Conservation (phyloP, 2,797 vertebrate genomes). For the Odontamblyopus lacepedii region DNA sequence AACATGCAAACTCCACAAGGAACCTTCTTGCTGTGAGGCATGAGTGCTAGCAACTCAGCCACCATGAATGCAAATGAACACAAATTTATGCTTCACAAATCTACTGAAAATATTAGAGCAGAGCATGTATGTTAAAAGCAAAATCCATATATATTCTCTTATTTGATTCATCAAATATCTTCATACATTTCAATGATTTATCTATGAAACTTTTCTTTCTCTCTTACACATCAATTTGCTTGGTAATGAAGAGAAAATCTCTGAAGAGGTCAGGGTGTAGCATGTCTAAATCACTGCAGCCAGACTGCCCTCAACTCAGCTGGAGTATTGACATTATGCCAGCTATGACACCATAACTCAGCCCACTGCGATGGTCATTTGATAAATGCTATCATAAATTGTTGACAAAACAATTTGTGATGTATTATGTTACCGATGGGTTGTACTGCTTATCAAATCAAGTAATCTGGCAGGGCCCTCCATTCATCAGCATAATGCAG, state of each 20-base stretch:
- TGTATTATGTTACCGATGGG: slow-evolving; percentile 84
- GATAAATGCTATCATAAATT: slow-evolving; percentile 86
- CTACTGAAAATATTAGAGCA: no score
- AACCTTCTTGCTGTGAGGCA: no score
- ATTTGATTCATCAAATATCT: neutral
- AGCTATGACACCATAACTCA: slow-evolving; percentile 85
- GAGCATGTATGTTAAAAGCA: no score
- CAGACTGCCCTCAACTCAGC: slow-evolving; percentile 78
- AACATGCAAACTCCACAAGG: no score
- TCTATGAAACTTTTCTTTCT: slow-evolving; percentile 52
- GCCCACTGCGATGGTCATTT: slow-evolving; percentile 81
- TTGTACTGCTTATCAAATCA: slow-evolving; percentile 86
- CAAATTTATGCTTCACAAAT: no score
- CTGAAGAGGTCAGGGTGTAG: slow-evolving; percentile 70
- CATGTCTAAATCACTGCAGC: slow-evolving; percentile 79
- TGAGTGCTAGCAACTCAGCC: no score
- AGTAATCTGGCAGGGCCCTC: slow-evolving; percentile 80
- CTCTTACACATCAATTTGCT: slow-evolving; percentile 62
- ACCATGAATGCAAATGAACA: no score
- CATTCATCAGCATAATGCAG: slow-evolving; percentile 82
- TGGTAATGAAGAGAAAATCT: slow-evolving; percentile 79
- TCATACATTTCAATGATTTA: slow-evolving; percentile 56
- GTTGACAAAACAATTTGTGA: slow-evolving; percentile 89
- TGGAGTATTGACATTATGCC: slow-evolving; percentile 85
- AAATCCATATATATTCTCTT: neutral